Base-by-base conservation (phyloP, 1,140 invertebrate genomes). In the Eufriesea mexicana region DNA sequence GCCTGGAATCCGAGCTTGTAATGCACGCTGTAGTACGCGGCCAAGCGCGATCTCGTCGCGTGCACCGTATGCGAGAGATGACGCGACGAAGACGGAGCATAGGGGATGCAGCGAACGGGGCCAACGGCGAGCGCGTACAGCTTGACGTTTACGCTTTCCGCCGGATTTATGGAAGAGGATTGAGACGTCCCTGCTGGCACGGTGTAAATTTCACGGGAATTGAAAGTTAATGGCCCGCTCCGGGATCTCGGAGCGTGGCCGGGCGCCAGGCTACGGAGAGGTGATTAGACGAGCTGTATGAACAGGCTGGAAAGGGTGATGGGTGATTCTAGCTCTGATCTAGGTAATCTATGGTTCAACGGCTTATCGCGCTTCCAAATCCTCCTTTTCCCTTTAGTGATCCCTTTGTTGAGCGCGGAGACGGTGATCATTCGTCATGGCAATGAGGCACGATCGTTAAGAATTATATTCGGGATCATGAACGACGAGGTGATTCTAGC, bases 1-100 rank as follows among this genome's bases (percentile, higher is more conserved):
- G 55, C 59, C 76, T 51, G 54, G 72, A 45, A 86, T 86, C 81
- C 35, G 42, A 42, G 76, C 75, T 82, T 83, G 84, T 83, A 85
- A 70, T 83, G 73, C 79, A 83, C 76, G 45, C 8, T 74, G 57
- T 84, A 61, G 55, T 66, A 61, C 61, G 59, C 51, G 66, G 28
- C 18, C 28, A 35, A 54, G 49, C 70, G 54, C 71, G 71, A 74
- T 74, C 28, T 59, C 67, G 76, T 80, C 85, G 86, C 82, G 85
- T 80, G 86, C 86, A 73, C 78, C 47, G 49, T 25, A 25, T 57
- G 55, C 84, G 47, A 49, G 72, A 81, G 80, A 87, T 67, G 79
- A 76, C 55, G 59, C 67, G 23, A 47, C 14, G 12, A n/a, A 16
- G 59, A 28, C 45, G 45, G 47, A 25, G n/a, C 76, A 23, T n/a